A percentile compares a stretch with the other conserved stretches of the same genome.
Conservation (phyloP, 2,888 invertebrate species). For the Leptinotarsa tumamoca region DNA sequence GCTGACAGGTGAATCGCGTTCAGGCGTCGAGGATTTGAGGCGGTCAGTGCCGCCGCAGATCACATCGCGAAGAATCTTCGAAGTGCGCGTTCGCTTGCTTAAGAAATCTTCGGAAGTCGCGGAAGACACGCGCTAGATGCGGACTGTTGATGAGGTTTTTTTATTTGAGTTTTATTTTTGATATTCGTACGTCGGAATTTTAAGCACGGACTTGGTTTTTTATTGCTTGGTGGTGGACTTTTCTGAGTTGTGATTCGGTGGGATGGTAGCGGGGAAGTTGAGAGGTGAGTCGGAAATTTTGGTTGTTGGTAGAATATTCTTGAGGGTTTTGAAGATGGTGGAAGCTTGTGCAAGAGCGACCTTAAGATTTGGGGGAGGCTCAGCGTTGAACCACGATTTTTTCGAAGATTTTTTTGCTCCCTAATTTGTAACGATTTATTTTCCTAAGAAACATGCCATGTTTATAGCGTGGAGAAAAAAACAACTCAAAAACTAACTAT, state of each 20-base stretch:
- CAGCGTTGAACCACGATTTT: no score
- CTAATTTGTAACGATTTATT: no score
- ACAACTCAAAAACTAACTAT: no score
- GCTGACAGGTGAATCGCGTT: conserved; percentile 14
- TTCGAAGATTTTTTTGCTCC: no score
- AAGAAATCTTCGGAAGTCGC: neutral
- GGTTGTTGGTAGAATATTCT: neutral
- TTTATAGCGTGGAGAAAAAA: no score
- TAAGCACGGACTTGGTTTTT: neutral
- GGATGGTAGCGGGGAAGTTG: conserved; percentile 4
- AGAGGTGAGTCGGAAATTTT: neutral
- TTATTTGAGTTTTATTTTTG: neutral
- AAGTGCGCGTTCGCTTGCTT: neutral
- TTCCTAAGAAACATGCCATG: no score
- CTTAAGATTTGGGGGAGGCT: no score
- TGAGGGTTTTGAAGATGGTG: no score
- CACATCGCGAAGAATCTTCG: conserved; percentile 13
- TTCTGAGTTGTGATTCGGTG: neutral
- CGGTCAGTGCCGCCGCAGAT: conserved; percentile 7
- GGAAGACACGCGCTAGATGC: neutral
- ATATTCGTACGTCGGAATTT: neutral
- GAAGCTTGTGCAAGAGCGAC: no score
- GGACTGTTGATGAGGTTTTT: neutral
- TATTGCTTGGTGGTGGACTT: neutral
- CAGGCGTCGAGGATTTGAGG: neutral